Conservation (phyloP, 1,140 invertebrate species). For the Orchesella cincta region DNA sequence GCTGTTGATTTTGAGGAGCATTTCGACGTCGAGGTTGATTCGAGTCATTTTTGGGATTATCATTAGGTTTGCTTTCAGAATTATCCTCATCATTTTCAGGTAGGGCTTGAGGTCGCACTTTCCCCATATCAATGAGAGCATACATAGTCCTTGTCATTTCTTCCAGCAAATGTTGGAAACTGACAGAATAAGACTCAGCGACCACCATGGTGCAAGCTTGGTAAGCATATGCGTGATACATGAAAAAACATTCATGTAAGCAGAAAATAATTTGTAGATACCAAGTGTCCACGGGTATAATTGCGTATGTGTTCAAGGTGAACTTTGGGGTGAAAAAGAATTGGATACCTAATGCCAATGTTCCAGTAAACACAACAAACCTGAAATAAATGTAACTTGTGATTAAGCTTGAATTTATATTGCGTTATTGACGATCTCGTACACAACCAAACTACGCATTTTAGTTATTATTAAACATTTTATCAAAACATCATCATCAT, state of each 20-base stretch:
- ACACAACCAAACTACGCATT: too few relatives aligned
- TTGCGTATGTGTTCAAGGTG: slow-evolving; percentile 37
- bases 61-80: too few relatives aligned
- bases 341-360: slow-evolving; percentile 30
- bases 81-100: background rate
- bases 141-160: slow-evolving; percentile 38
- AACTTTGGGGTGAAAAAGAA: slow-evolving; percentile 31
- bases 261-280: slow-evolving; percentile 28
- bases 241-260: slow-evolving; percentile 32
- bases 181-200: slow-evolving; percentile 4
- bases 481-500: too few relatives aligned
- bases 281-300: slow-evolving; percentile 17
- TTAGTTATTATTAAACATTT: too few relatives aligned
- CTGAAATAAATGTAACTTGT: background rate
- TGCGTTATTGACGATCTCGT: too few relatives aligned
- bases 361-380: slow-evolving; percentile 33
- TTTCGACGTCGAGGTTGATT: too few relatives aligned
- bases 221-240: slow-evolving; percentile 34
- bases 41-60: too few relatives aligned
- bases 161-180: slow-evolving; percentile 24
- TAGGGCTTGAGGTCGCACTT: background rate
- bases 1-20: background rate
- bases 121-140: slow-evolving; percentile 16
- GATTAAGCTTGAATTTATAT: background rate
- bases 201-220: slow-evolving; percentile 29